phyloP scores from a whole-genome alignment of 2,888 invertebrate genomes.

The Pachydiplax longipennis region DNA sequence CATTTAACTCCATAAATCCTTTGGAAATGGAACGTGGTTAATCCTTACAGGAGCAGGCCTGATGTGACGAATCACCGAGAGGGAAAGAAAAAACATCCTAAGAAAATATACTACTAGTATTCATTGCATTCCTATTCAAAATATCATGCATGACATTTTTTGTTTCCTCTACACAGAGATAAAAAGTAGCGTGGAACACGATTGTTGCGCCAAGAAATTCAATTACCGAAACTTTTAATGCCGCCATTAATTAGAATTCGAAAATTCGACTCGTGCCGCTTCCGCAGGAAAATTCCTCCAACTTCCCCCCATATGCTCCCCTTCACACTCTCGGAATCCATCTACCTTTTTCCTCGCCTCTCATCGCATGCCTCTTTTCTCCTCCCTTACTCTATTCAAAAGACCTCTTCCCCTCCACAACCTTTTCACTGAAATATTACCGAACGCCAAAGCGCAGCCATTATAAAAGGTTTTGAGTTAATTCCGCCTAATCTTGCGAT shows the following conservation, averaged over 20 bases:
- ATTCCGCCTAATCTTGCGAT: constrained; percentile 41
- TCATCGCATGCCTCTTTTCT: background rate
- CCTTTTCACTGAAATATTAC: constrained; percentile 32
- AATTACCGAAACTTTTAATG: constrained; percentile 21
- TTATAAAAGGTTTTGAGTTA: constrained; percentile 41
- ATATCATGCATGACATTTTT: background rate
- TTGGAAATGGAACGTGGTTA: no score
- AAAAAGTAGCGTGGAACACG: background rate
- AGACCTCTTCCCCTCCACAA: background rate
- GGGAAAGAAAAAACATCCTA: no score
- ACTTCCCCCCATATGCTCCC: background rate
- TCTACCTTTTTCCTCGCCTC: background rate
- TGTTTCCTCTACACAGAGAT: background rate
- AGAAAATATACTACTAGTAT: no score
- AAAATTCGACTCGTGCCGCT: background rate
- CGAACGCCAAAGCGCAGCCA: constrained; percentile 39
- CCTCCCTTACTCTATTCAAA: background rate
- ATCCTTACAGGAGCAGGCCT: no score
- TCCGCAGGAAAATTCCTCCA: background rate
- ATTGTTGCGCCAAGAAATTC: background rate
- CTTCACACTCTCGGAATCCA: background rate
- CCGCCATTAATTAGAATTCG: constrained; percentile 31
- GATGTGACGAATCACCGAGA: no score
- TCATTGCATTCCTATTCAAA: no score
- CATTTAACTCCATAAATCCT: no score